Base-by-base conservation (phyloP, 2,888 invertebrate genomes). In the Ceramica pisi region DNA sequence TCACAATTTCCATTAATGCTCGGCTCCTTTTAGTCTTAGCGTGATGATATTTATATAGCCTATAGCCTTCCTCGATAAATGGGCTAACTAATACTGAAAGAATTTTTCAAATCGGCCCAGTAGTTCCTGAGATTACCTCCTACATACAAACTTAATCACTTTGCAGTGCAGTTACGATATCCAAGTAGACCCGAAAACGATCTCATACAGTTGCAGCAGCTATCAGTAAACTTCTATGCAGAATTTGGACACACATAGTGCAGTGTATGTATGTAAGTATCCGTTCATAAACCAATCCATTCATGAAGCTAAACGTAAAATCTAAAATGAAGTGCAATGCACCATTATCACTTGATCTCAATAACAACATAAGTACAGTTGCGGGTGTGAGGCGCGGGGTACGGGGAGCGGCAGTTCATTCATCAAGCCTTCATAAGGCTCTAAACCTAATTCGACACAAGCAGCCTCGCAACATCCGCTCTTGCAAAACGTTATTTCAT, bases 401-500 rank as follows among this genome's bases (percentile, higher is more conserved):
- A 74, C 81, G 86, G 87, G 81, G 88, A 83, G 87, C 80, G 81
- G 86, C 72, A 80, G 91, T 96, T 95, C 96, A 96, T 96, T 96
- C 95, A 95, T 95, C 95, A 95, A 92, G 92, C 92, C 89, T 92
- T 92, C 94, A 94, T 94, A 95, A 95, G 95, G 95, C 93, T 94
- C 94, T 95, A 95, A 95, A 94, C 95, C 94, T 95, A 95, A 95
- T 95, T 96, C 95, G 94, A 95, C 92, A 89, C 93, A 91, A 93
- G 91, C 93, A 94, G 90, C 95, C 95, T 95, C 95, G 96, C 95
- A 94, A 96, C 95, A 95, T 96, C 96, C 96, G 96, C 94, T 96
- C 94, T 96, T 96, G 96, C 96, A 94, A 96, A 96, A 96, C 94
- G 90, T 93, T 94, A 94, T 93, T 95, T 95, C 96, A 96, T 96